Evolutionary conservation across 2,888 invertebrate genomes (phyloP).

Genomic region (Calliopum simillimum): DNA sequence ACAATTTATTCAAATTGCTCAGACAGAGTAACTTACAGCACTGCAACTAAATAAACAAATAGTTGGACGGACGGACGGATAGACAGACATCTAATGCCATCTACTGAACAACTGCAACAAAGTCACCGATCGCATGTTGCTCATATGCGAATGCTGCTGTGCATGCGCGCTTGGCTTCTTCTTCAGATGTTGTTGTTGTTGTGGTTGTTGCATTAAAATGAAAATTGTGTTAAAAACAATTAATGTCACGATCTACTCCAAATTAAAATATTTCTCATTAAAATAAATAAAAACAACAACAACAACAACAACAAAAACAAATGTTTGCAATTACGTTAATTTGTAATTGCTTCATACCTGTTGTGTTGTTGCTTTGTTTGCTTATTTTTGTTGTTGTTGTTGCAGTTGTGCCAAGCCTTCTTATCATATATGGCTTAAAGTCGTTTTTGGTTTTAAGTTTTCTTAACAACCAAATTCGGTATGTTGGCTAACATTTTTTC

Average conservation of each 20-base stretch:
- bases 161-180: constrained; percentile 16
- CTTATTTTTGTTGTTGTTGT: too few species aligned
- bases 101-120: background rate
- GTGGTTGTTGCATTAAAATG: background rate
- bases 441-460: too few species aligned
- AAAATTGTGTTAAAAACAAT: constrained; percentile 50
- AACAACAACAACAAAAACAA: constrained; percentile 39
- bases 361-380: constrained; percentile 29
- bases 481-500: too few species aligned
- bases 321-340: constrained; percentile 63
- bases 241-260: constrained; percentile 61
- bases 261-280: constrained; percentile 63
- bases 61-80: background rate
- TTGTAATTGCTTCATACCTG: constrained; percentile 63
- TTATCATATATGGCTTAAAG: too few species aligned
- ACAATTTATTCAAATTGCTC: constrained; percentile 23
- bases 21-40: background rate
- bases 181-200: constrained; percentile 17
- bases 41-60: too few species aligned
- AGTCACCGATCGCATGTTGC: background rate
- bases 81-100: background rate
- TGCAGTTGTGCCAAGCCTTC: too few species aligned
- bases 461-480: too few species aligned
- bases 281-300: constrained; percentile 33
- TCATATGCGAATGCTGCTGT: constrained; percentile 1